Base-by-base conservation (phyloP, 1,140 invertebrate species). In the Branchinecta lindahli region DNA sequence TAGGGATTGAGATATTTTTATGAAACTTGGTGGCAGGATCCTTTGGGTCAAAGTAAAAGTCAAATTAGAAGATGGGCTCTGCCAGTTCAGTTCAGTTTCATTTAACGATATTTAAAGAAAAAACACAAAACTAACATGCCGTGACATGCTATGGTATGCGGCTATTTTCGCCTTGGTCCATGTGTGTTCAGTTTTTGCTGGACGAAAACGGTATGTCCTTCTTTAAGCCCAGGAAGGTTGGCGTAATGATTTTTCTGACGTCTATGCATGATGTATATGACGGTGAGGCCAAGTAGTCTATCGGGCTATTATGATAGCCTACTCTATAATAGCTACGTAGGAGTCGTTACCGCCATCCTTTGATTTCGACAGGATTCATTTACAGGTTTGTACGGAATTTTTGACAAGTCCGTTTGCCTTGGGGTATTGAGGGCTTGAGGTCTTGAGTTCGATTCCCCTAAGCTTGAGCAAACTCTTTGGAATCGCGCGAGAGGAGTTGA, bases 111-210 rank as follows among this genome's bases (percentile, higher is more conserved):
- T n/a, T n/a, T n/a, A n/a, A n/a, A n/a, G n/a, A n/a, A n/a, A n/a
- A n/a, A n/a, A n/a, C n/a, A n/a, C n/a, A n/a, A n/a, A n/a, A n/a
- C n/a, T n/a, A n/a, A n/a, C n/a, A n/a, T n/a, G n/a, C 47, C 47
- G 47, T n/a, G n/a, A n/a, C 9, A 9, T 52, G 47, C 47, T 52
- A 52, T 52, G 47, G 47, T n/a, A n/a, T 52, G 47, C n/a, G 9
- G 47, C n/a, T 52, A 52, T 52, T n/a, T 52, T 52, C n/a, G 9
- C n/a, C 47, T 52, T 52, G 47, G n/a, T 52, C 47, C 47, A 52
- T 52, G 47, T 52, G 47, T 52, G n/a, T 52, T 52, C n/a, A n/a
- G 47, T 52, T 52, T 52, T 52, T n/a, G 47, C n/a, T 52, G 47
- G 47, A 52, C 47, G 47, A 52, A 52, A 52, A 52, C 47, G n/a